Conservation (phyloP, 2,797 vertebrate genomes). For the Remorina albescens region DNA sequence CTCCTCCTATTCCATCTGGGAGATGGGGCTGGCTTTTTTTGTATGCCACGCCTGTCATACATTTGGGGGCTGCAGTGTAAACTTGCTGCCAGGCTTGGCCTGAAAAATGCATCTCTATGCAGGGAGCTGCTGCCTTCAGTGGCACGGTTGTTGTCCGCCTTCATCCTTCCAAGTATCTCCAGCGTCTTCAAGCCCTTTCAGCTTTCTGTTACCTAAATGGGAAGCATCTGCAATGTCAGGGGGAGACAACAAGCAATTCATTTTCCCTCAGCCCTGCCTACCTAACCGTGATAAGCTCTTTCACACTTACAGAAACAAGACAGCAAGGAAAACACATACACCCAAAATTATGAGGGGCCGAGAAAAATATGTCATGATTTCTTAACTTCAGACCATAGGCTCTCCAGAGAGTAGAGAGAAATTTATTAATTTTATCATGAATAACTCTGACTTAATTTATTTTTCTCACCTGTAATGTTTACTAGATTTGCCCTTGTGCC, state of each 20-base stretch:
- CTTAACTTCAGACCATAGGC: conserved; percentile 32
- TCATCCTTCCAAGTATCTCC: conserved; percentile 56
- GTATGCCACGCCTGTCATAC: conserved; percentile 69
- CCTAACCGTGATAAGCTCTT: conserved; percentile 26
- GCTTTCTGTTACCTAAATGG: conserved; percentile 66
- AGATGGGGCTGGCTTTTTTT: conserved; percentile 47
- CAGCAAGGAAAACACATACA: conserved; percentile 12
- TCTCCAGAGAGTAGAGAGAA: conserved; percentile 32
- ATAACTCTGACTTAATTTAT: conserved; percentile 51
- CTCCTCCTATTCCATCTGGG: conserved; percentile 68
- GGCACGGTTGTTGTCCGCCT: conserved; percentile 53
- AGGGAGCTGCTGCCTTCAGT: conserved; percentile 61
- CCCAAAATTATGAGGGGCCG: conserved; percentile 8
- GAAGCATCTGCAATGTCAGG: conserved; percentile 61
- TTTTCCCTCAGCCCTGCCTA: conserved; percentile 40
- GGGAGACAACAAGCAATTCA: conserved; percentile 56
- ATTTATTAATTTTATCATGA: conserved; percentile 45
- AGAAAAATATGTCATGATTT: conserved; percentile 30
- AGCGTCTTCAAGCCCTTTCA: conserved; percentile 64
- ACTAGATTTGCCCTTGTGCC: conserved; percentile 17
- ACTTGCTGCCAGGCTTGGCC: conserved; percentile 69
- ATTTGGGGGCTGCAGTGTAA: conserved; percentile 61
- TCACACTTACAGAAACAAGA: conserved; percentile 39
- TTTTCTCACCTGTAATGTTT: conserved; percentile 19
- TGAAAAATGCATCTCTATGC: conserved; percentile 63